Conservation (phyloP, 2,797 vertebrate genomes). For the Oreortyx pictus region DNA sequence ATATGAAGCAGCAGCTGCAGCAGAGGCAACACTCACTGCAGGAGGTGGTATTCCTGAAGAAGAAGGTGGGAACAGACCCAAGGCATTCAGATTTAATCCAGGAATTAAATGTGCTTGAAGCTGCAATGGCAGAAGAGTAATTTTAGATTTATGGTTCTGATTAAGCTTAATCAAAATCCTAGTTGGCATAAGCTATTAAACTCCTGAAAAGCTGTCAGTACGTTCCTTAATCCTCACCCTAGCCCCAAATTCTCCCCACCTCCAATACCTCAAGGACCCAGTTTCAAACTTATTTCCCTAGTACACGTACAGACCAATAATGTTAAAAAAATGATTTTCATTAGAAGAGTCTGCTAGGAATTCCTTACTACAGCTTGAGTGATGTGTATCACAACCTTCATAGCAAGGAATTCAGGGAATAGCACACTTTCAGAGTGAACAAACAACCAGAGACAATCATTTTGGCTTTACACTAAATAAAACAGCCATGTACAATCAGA, state of each 20-base stretch:
- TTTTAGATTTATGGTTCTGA: slow-evolving; percentile 45
- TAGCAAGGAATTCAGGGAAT: background rate
- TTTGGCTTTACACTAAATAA: background rate
- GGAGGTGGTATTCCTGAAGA: slow-evolving; percentile 91
- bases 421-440: background rate
- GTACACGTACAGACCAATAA: background rate
- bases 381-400: background rate
- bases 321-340: background rate
- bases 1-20: slow-evolving; percentile 88
- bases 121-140: slow-evolving; percentile 78
- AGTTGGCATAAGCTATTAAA: background rate
- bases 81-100: slow-evolving; percentile 96
- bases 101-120: slow-evolving; percentile 99
- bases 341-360: background rate
- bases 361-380: background rate
- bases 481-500: background rate
- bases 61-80: slow-evolving; percentile 94
- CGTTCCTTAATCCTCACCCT: background rate
- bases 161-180: slow-evolving; percentile 18
- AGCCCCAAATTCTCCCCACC: background rate
- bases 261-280: background rate
- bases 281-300: background rate
- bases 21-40: slow-evolving; percentile 87
- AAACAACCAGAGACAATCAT: background rate
- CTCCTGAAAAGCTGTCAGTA: background rate